Percentiles rank a stretch among this genome's conserved stretches.
These are phyloP conservation scores for Drosophila ogumai DNA, from an alignment of 1,140 invertebrate genomes.

Conservation along the genomic window DNA sequence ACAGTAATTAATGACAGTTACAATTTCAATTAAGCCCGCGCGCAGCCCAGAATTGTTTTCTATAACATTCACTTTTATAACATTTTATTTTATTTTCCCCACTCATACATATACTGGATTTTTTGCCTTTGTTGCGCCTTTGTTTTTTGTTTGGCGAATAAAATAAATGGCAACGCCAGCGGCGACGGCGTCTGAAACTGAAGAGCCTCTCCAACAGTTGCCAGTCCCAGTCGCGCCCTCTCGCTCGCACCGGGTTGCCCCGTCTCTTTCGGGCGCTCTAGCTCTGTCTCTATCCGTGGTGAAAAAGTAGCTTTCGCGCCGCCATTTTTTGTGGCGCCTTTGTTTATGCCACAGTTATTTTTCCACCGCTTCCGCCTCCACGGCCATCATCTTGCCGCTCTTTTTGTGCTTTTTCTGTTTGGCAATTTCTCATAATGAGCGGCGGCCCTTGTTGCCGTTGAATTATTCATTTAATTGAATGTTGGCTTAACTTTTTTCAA, in stretches of 20 bases:
- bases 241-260: constrained; percentile 22
- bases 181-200: constrained; percentile 63
- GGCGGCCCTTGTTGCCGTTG: constrained; percentile 46
- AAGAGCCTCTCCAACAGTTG: constrained; percentile 77
- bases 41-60: constrained; percentile 64
- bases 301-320: constrained; percentile 81
- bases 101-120: constrained; percentile 24
- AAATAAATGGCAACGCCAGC: constrained; percentile 80
- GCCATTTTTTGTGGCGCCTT: constrained; percentile 84
- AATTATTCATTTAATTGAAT: constrained; percentile 76
- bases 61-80: constrained; percentile 60
- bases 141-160: constrained; percentile 74
- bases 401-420: constrained; percentile 70
- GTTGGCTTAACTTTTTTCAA: constrained; percentile 77
- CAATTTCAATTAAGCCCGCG: constrained; percentile 80
- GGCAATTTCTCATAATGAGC: constrained; percentile 79
- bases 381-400: constrained; percentile 32
- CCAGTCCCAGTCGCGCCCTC: constrained; percentile 32
- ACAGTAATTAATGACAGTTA: constrained; percentile 85
- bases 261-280: constrained; percentile 22
- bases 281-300: constrained; percentile 24
- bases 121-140: constrained; percentile 43
- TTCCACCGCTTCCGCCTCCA: constrained; percentile 19
- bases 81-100: constrained; percentile 33
- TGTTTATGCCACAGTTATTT: constrained; percentile 77